phyloP scores from a whole-genome alignment of 2,113 vertebrate genomes.

The Bucco capensis region DNA sequence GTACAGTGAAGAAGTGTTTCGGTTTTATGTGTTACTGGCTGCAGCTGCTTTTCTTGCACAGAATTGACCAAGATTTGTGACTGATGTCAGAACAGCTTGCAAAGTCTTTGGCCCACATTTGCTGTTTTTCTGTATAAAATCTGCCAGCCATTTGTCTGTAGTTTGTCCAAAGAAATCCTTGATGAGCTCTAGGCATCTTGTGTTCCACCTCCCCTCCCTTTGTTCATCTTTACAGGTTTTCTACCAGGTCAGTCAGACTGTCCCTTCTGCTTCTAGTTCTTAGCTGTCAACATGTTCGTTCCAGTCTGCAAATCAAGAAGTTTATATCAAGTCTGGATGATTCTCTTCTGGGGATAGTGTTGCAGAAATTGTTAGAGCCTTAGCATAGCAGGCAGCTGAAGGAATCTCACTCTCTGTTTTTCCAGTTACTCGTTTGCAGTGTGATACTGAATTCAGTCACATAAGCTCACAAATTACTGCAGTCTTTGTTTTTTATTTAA shows the following conservation, averaged over 20 bases:
- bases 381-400: not conserved
- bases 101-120: not conserved
- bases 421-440: not conserved
- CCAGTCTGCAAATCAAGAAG: not conserved
- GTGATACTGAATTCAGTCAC: not conserved
- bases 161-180: not conserved
- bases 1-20: not conserved
- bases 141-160: not conserved
- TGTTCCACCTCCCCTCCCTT: not conserved
- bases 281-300: not conserved
- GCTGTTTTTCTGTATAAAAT: not conserved
- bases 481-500: not conserved
- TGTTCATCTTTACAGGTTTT: not conserved
- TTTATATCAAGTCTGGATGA: not conserved
- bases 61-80: not conserved
- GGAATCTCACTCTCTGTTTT: not conserved
- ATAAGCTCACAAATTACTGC: not conserved
- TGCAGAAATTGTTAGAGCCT: not conserved
- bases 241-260: not conserved
- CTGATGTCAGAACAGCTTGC: not conserved
- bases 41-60: not conserved
- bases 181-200: not conserved
- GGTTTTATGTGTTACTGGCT: not conserved
- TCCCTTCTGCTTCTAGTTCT: not conserved
- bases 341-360: not conserved